Percentiles rank a stretch among this genome's conserved stretches.
phyloP scores from a whole-genome alignment of 2,888 invertebrate genomes.

The Drosophila lacicola region DNA sequence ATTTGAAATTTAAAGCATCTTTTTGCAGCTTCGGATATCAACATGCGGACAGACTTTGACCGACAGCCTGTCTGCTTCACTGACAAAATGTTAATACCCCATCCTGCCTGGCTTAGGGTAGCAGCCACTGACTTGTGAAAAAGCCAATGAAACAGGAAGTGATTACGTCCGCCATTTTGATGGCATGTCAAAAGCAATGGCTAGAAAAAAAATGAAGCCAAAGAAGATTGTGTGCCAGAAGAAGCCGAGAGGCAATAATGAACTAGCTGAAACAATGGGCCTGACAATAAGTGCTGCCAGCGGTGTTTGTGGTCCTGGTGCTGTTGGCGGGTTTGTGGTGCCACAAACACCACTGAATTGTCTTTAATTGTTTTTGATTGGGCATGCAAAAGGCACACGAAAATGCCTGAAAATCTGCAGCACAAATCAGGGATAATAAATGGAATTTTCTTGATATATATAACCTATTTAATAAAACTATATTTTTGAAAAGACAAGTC shows the following conservation, averaged over 20 bases:
- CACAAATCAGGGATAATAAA: not conserved
- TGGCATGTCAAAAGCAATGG: constrained; percentile 65
- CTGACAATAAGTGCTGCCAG: constrained; percentile 53
- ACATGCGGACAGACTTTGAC: no score
- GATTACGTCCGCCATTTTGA: constrained; percentile 77
- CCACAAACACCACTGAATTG: constrained; percentile 53
- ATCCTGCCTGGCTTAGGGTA: not conserved
- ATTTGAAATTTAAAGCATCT: no score
- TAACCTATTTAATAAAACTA: no score
- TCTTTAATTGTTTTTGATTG: constrained; percentile 64
- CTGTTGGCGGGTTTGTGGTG: constrained; percentile 7
- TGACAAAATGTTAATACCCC: not conserved
- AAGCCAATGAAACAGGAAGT: constrained; percentile 68
- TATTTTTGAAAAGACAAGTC: no score
- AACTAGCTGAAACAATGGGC: constrained; percentile 72
- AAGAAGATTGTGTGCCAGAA: constrained; percentile 13
- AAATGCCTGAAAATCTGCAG: not conserved
- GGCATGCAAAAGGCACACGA: constrained; percentile 10
- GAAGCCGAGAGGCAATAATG: constrained; percentile 59
- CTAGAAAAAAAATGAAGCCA: constrained; percentile 24
- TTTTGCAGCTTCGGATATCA: no score
- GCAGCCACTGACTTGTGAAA: constrained; percentile 37
- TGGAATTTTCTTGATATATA: not conserved
- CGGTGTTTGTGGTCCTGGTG: not conserved
- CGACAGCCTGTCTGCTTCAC: not conserved